Evolutionary conservation across 2,113 vertebrate species (phyloP), one percentile per base, ranked within the genome.

Genomic region (Dicerorhinus sumatrensis): DNA sequence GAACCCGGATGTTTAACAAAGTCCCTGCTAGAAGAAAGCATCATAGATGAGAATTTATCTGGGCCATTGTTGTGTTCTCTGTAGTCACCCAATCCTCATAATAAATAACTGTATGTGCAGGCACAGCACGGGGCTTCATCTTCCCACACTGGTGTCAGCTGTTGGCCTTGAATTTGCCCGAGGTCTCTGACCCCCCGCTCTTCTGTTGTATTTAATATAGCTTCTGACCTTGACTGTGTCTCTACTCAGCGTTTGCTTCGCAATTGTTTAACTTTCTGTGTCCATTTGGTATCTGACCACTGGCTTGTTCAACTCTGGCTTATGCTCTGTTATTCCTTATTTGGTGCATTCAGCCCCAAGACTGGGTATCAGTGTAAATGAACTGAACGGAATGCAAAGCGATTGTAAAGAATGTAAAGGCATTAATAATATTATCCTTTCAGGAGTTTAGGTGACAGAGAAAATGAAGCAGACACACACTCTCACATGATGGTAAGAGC

Each of bases 71-170:
- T 21, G 67, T 10, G 7, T 16, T 8, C 51, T 46, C 67, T 17
- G 3, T 4, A 17, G 33, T 48, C 10, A 31, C 14, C 58, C 46
- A 5, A 27, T 27, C 75, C 29, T 42, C 10, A 1, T 0, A 3
- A 33, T 2, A 13, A 20, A 9, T 27, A 69, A 8, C 21, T 0
- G 0, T 23, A 3, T 10, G 8, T 4, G 33, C 4, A 29, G 36
- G 10, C 20, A 3, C 12, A 42, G 18, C 18, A 0, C 27, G 1
- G 14, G 27, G 20, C 20, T 29, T 42, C n/a, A 10, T 7, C 62
- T 54, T 33, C n/a, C 63, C 3, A 2, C 2, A 0, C 0, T 5
- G 18, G 29, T 1, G 6, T 13, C 2, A 0, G 2, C 42, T 5
- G 5, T 4, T 31, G 25, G 36, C 12, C 84, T 65, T 3, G 33